These are phyloP conservation scores for Parus major DNA, from an alignment of 2,113 vertebrate genomes.

Conservation along the genomic window DNA sequence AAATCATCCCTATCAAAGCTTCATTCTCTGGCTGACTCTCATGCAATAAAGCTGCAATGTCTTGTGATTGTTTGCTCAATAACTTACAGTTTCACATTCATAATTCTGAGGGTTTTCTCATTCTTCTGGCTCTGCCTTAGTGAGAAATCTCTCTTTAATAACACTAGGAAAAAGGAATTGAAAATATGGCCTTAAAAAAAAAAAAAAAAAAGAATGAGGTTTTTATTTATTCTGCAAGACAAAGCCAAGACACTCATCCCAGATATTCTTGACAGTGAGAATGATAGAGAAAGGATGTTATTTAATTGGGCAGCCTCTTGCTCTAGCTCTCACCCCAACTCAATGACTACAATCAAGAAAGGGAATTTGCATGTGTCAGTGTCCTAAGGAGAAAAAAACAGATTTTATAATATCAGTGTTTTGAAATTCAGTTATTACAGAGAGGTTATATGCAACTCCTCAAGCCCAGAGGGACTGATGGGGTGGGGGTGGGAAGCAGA, in stretches of 20 bases:
- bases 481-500: not conserved
- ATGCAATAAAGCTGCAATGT: not conserved
- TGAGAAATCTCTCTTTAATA: not conserved
- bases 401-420: conserved; percentile 4
- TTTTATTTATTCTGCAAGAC: conserved; percentile 20
- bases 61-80: conserved; percentile 22
- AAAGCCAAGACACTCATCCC: not conserved
- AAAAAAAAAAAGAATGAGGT: not conserved
- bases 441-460: not conserved
- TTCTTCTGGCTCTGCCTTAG: not conserved
- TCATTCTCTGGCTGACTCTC: not conserved
- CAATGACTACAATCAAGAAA: conserved; percentile 31
- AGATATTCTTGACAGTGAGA: conserved; percentile 18
- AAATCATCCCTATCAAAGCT: not conserved
- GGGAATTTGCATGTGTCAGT: conserved; percentile 35
- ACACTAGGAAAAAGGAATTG: not conserved
- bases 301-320: conserved; percentile 35
- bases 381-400: conserved; percentile 40
- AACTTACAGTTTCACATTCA: not conserved
- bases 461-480: not conserved
- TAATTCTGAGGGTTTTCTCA: not conserved
- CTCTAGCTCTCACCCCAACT: not conserved
- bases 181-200: conserved; percentile 36
- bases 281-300: conserved; percentile 14
- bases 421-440: conserved; percentile 32